Base-by-base conservation (phyloP, 2,888 invertebrate species). In the Leptodirus hochenwartii region DNA sequence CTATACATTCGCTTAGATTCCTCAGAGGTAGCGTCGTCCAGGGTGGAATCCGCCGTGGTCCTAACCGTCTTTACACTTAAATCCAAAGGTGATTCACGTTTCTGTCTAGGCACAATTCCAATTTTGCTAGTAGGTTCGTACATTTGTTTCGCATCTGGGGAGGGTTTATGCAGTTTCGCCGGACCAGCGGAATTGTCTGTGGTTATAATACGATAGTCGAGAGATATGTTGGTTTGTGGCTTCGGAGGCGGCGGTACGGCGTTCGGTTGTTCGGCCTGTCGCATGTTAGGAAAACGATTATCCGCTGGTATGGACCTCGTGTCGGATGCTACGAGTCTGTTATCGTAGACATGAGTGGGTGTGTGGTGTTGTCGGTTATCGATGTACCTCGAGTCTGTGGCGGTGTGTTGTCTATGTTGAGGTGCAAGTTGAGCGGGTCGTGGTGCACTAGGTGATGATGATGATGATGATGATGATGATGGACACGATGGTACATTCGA, bases 51-150 rank as follows among this genome's bases (percentile, higher is more conserved):
- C 1, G 87, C 84, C 3, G 82, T 76, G 29, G 84, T 84, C 49
- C 82, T 73, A 0, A 87, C 75, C 2, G 85, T 87, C 52, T 87
- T 85, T 25, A 87, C 81, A 1, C 87, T 87, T 30, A 88, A 61
- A 56, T 88, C 88, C 34, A 88, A 56, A 0, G 85, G 87, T 6
- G 81, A 82, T 51, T 78, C 78, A 20, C 73, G 62, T 47, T 74
- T 76, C 17, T 50, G 50, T 34, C 53, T 43, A 5, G 40, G 27
- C 44, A 58, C 55, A 41, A 58, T 60, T n/a, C n/a, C n/a, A n/a
- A n/a, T n/a, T n/a, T n/a, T n/a, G 11, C 6, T 5, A 8, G 6
- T 8, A 5, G 10, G 11, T 9, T 10, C n/a, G 4, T 22, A 11
- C 13, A 32, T 5, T 25, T 14, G 56, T 54, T 14, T 31, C 32